A percentile compares a stretch with the other conserved stretches of the same genome.
Conservation (phyloP, 2,797 vertebrate species). For the Pangasius mekongensis region DNA sequence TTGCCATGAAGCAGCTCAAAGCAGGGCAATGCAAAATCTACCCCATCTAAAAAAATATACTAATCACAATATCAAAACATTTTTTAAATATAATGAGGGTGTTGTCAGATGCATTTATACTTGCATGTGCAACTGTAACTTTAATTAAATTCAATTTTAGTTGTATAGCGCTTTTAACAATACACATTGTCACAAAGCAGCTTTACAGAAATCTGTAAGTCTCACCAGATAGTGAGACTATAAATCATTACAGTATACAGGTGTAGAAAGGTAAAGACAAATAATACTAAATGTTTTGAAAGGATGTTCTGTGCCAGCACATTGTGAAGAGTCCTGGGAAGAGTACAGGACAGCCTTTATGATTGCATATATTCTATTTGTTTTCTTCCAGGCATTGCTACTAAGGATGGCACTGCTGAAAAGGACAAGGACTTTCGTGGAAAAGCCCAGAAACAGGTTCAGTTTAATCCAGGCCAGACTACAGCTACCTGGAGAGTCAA, state of each 20-base stretch:
- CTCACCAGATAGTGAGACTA: neutral
- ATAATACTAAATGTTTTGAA: neutral
- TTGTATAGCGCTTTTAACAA: neutral
- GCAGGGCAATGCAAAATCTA: neutral
- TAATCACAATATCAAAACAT: neutral
- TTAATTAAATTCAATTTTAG: neutral
- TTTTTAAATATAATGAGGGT: neutral
- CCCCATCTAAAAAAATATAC: neutral
- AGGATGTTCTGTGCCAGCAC: no score
- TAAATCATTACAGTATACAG: neutral
- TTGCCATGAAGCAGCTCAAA: neutral
- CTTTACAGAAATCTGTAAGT: neutral
- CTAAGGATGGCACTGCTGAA: conserved; percentile 84
- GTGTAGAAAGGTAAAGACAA: neutral
- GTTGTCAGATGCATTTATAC: neutral
- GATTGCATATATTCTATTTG: neutral
- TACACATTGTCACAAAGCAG: neutral
- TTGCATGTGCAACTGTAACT: neutral
- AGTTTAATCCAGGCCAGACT: conserved; percentile 86
- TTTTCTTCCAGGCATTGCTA: conserved; percentile 76
- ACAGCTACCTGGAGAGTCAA: conserved; percentile 83
- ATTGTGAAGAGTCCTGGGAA: no score
- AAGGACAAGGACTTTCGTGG: conserved; percentile 86
- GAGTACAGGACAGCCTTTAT: neutral
- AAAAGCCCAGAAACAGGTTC: conserved; percentile 83